Evolutionary conservation across 1,140 invertebrate genomes (phyloP).

Genomic region (Heliconius eleuchia): DNA sequence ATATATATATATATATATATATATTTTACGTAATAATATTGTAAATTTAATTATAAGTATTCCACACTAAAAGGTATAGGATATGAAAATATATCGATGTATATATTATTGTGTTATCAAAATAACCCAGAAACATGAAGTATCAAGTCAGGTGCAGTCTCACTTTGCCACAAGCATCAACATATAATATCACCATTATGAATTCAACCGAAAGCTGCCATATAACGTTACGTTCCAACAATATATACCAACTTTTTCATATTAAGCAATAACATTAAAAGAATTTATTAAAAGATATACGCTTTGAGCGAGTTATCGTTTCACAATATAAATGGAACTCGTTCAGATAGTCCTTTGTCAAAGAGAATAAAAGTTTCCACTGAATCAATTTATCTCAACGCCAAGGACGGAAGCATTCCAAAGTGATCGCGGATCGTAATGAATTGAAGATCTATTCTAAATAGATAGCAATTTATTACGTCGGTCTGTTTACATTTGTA

Average conservation of each 20-base stretch:
- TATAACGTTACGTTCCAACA: too few relatives aligned
- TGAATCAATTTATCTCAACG: slow-evolving; percentile 23
- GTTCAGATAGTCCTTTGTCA: slow-evolving; percentile 23
- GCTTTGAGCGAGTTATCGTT: slow-evolving; percentile 13
- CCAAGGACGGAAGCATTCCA: slow-evolving; percentile 22
- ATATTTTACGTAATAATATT: too few relatives aligned
- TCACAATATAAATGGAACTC: slow-evolving; percentile 22
- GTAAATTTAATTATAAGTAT: too few relatives aligned
- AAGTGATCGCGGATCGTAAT: slow-evolving; percentile 24
- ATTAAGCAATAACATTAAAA: not conserved
- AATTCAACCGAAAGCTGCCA: too few relatives aligned
- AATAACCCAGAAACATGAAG: too few relatives aligned
- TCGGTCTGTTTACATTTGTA: slow-evolving; percentile 21
- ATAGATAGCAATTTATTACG: slow-evolving; percentile 26
- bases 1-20: too few relatives aligned
- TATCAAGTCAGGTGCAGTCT: too few relatives aligned
- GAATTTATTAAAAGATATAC: slow-evolving; percentile 4
- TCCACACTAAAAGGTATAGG: too few relatives aligned
- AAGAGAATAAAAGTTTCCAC: slow-evolving; percentile 30
- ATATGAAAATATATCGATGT: too few relatives aligned
- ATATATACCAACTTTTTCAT: not conserved
- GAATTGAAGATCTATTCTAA: slow-evolving; percentile 30
- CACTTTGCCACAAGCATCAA: too few relatives aligned
- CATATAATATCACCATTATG: too few relatives aligned
- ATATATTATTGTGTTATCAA: too few relatives aligned